These are phyloP conservation scores for Pionites leucogaster DNA, from an alignment of 2,113 vertebrate species.

Conservation along the genomic window DNA sequence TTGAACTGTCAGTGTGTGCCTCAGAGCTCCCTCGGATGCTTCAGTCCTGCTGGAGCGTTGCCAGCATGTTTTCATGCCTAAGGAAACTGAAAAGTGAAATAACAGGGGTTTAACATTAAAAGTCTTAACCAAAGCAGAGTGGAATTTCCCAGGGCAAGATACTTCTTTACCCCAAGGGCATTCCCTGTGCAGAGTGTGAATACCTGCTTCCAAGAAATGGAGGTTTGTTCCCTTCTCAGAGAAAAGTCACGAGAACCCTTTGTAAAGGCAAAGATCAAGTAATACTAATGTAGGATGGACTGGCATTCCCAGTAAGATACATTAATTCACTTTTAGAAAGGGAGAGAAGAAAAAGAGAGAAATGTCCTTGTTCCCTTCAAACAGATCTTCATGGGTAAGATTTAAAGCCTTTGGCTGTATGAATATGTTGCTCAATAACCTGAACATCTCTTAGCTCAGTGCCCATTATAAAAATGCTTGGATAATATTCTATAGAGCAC, in stretches of 20 bases:
- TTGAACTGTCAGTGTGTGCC: not conserved
- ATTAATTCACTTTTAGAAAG: not conserved
- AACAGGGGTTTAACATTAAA: not conserved
- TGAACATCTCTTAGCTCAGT: not conserved
- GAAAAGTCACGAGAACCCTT: not conserved
- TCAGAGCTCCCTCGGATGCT: not conserved
- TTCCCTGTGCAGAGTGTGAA: not conserved
- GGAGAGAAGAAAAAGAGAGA: not conserved
- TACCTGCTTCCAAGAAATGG: not conserved
- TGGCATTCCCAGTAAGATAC: not conserved
- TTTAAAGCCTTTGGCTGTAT: not conserved
- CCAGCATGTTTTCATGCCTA: not conserved
- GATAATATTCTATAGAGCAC: not conserved
- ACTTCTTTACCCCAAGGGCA: not conserved
- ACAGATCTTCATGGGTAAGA: not conserved
- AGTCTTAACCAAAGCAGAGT: not conserved
- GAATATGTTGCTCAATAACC: not conserved
- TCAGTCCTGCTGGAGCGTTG: not conserved
- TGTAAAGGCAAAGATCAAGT: not conserved
- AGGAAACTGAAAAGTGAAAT: not conserved
- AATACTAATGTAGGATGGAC: not conserved
- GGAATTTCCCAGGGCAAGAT: conserved; percentile 4
- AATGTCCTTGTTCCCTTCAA: not conserved
- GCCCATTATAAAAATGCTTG: not conserved
- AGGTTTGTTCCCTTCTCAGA: not conserved